A percentile compares a stretch with the other conserved stretches of the same genome.
phyloP scores from a whole-genome alignment of 2,113 vertebrate species.

The Corythornis madagascariensis region DNA sequence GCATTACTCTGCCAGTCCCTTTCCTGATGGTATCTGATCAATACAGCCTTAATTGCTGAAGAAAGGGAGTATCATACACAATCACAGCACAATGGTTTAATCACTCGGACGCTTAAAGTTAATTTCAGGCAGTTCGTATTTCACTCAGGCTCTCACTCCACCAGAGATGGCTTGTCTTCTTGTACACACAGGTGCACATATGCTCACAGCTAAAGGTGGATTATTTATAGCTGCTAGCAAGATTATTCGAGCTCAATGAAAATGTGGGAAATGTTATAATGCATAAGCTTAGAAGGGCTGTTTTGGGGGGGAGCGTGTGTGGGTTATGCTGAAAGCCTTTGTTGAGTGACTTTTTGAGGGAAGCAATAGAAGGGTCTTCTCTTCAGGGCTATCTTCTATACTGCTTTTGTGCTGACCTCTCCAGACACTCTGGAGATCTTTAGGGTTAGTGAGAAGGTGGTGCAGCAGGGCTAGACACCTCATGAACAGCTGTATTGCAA shows the following conservation, averaged over 20 bases:
- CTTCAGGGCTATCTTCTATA: background rate
- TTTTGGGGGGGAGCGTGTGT: background rate
- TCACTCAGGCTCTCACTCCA: constrained; percentile 45
- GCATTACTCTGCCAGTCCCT: constrained; percentile 37
- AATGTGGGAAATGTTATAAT: constrained; percentile 51
- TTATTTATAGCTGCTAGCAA: constrained; percentile 76
- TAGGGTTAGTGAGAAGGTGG: background rate
- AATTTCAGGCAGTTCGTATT: constrained; percentile 61
- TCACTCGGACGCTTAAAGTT: constrained; percentile 72
- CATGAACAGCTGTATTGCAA: background rate
- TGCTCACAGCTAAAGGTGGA: constrained; percentile 42
- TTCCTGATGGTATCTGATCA: constrained; percentile 65
- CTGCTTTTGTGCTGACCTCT: background rate
- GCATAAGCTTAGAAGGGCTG: constrained; percentile 19
- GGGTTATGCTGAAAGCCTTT: constrained; percentile 43
- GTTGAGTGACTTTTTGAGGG: constrained; percentile 30
- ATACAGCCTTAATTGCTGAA: constrained; percentile 73
- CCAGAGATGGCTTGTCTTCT: constrained; percentile 13
- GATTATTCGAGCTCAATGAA: constrained; percentile 69
- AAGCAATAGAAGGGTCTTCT: constrained; percentile 48
- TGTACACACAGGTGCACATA: constrained; percentile 56
- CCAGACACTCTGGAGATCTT: background rate
- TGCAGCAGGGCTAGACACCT: background rate
- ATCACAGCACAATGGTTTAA: constrained; percentile 68
- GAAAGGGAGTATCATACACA: constrained; percentile 45